Conservation (phyloP, 1,140 invertebrate species). For the Drosophila murphyi region DNA sequence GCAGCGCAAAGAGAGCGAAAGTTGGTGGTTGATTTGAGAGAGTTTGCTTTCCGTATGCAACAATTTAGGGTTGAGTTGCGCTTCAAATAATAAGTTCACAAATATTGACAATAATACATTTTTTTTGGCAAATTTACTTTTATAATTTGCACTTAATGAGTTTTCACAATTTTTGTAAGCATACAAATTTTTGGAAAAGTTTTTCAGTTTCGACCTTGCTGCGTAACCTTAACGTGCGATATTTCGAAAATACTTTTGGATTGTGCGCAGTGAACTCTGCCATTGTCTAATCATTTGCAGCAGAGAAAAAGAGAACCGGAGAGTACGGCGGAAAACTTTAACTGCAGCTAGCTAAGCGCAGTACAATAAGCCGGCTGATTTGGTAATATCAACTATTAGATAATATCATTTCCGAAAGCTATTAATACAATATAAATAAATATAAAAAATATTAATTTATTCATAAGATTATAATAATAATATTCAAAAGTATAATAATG, state of each 20-base stretch:
- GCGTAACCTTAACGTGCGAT: constrained; percentile 24
- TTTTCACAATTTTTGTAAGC: not conserved
- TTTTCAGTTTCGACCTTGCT: not conserved
- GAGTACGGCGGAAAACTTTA: constrained; percentile 1
- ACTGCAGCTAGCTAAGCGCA: constrained; percentile 37
- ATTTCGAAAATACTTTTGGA: constrained; percentile 13
- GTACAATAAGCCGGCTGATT: constrained; percentile 49
- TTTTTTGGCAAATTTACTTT: not conserved
- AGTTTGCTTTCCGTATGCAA: constrained; percentile 1
- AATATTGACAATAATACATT: not conserved
- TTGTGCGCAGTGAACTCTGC: constrained; percentile 27
- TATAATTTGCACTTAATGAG: not conserved
- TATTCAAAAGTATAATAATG: not conserved
- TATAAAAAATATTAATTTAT: not conserved
- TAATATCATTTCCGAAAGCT: not conserved
- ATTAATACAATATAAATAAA: not conserved
- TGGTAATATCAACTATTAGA: constrained; percentile 29
- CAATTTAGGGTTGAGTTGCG: constrained; percentile 19
- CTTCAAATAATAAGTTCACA: constrained; percentile 1
- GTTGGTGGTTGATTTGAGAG: constrained; percentile 12
- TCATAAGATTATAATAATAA: not conserved
- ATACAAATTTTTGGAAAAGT: not conserved
- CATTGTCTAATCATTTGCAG: not conserved
- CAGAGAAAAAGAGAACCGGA: not conserved
- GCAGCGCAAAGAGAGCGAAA: constrained; percentile 2